Conservation (phyloP, 64 coral and sea anemone species). For the Pocillopora verrucosa region DNA sequence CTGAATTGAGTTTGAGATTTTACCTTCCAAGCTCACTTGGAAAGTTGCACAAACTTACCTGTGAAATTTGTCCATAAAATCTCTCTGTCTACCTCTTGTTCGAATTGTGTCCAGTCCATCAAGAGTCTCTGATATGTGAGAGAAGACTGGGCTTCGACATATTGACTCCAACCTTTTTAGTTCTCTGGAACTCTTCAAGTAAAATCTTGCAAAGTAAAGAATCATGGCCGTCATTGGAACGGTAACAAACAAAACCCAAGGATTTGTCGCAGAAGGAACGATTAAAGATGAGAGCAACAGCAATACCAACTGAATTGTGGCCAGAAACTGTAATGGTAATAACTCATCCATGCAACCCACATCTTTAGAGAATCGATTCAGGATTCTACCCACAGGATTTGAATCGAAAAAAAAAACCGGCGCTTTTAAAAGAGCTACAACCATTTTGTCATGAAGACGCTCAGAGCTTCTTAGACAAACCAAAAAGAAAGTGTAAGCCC, state of each 20-base stretch:
- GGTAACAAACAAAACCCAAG: slow-evolving; percentile 4
- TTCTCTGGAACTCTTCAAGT: too few relatives aligned
- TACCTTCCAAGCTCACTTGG: too few relatives aligned
- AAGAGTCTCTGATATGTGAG: slow-evolving; percentile 55
- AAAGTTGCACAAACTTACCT: slow-evolving; percentile 3
- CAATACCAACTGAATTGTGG: slow-evolving; percentile 8
- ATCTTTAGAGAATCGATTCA: slow-evolving; percentile 34
- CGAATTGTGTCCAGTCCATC: slow-evolving; percentile 55
- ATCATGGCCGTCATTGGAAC: too few relatives aligned
- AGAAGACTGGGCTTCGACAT: too few relatives aligned
- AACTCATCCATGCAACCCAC: slow-evolving; percentile 35
- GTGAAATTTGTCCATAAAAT: slow-evolving; percentile 28
- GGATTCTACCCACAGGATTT: slow-evolving; percentile 17
- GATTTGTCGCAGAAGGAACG: slow-evolving; percentile 3
- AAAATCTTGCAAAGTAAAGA: too few relatives aligned
- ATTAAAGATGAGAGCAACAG: slow-evolving; percentile 1
- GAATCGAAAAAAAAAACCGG: slow-evolving; percentile 19
- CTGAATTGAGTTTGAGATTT: too few relatives aligned
- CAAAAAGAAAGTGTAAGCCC: background rate
- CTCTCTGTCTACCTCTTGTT: slow-evolving; percentile 20
- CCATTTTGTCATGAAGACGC: slow-evolving; percentile 24
- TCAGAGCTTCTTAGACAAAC: background rate
- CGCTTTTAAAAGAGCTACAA: background rate
- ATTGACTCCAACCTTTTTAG: too few relatives aligned
- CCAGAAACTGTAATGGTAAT: slow-evolving; percentile 14